Base-by-base conservation (phyloP, 2,888 invertebrate species). In the Clitarchus hookeri region DNA sequence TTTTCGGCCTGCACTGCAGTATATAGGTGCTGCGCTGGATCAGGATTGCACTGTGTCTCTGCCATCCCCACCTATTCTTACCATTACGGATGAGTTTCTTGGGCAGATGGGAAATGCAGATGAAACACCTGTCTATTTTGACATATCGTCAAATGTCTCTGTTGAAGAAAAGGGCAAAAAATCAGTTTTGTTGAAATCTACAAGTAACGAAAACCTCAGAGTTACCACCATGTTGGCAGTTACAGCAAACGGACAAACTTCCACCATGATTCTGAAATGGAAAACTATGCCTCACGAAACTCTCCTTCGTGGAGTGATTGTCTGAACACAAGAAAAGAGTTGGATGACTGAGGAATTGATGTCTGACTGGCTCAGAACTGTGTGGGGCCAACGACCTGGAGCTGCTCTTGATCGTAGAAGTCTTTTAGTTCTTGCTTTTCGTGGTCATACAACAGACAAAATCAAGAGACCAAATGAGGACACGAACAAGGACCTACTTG, bases 341-440 rank as follows among this genome's bases (percentile, higher is more conserved):
- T 88, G 88, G 88, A 87, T 87, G 87, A 87, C 86, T 44, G 83
- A 79, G 36, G 84, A 88, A 16, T 44, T 88, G n/a, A 85, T 88
- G 86, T 36, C 19, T 53, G 53, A 53, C 1, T 53, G 53, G 53
- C 19, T 53, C 13, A 53, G 1, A 53, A 19, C 19, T 53, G 53
- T 53, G 13, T 53, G 3, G 53, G 19, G 19, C 53, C 12, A 53
- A 16, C 8, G 53, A 53, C 53, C 53, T 53, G 53, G 19, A 16
- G 53, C 53, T 16, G 13, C 19, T 53, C 53, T 16, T 12, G 53
- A 53, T 36, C 36, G 19, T 16, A 53, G 53, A 19, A 19, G 53
- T 12, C 12, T 53, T n/a, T n/a, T 53, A 16, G 53, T 53, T 53
- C 19, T 53, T 16, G 19, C 53, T 16, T 53, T 53, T 53, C 12